Evolutionary conservation across 2,888 invertebrate genomes (phyloP).

Genomic region (Epirrhoe tristata): DNA sequence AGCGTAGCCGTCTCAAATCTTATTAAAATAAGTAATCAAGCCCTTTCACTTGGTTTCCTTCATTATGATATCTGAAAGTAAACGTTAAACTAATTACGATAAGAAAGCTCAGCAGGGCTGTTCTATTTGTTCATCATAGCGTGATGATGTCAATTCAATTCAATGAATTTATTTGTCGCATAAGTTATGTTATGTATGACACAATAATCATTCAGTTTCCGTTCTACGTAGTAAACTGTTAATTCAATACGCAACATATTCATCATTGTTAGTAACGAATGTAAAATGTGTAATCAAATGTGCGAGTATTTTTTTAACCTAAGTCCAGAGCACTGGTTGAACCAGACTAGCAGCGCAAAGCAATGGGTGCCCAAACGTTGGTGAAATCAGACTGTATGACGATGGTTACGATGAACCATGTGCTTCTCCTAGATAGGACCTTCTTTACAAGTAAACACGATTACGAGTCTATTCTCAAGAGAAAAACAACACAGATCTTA

Average conservation of each 20-base stretch:
- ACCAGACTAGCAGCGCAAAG: too few species aligned
- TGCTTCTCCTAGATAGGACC: too few species aligned
- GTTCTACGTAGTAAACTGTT: neutral
- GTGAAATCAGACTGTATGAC: too few species aligned
- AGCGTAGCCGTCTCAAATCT: constrained; percentile 2
- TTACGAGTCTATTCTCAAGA: too few species aligned
- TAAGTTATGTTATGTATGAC: constrained; percentile 4
- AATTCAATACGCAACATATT: neutral
- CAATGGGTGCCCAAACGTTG: too few species aligned
- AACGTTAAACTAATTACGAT: constrained; percentile 4
- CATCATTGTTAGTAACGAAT: neutral
- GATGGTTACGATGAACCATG: too few species aligned
- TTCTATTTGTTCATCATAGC: constrained; percentile 5
- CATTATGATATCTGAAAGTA: constrained; percentile 12
- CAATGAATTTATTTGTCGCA: too few species aligned
- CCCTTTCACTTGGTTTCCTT: constrained; percentile 5
- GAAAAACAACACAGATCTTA: too few species aligned
- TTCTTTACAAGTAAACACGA: too few species aligned
- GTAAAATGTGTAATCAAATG: neutral
- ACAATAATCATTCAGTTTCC: neutral
- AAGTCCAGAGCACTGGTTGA: too few species aligned
- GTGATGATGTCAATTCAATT: constrained; percentile 2
- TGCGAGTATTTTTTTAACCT: neutral
- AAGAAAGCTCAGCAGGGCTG: constrained; percentile 6
- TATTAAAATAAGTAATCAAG: neutral